These are phyloP conservation scores for Coregonus sp. DNA, from an alignment of 2,797 vertebrate species.

Conservation along the genomic window DNA sequence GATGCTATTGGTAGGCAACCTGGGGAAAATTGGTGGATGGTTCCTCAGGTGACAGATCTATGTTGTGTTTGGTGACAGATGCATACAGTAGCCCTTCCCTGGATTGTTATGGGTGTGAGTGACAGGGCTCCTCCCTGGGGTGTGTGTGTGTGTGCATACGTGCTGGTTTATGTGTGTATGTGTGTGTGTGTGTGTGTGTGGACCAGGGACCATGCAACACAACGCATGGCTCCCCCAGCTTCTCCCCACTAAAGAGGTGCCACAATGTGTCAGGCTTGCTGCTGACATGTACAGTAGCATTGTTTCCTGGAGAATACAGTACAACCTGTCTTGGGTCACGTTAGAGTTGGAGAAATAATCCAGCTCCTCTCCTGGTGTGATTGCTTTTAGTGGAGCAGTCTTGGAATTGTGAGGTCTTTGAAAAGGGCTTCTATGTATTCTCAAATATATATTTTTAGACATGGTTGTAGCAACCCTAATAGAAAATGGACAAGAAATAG, in stretches of 20 bases:
- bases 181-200: too few species aligned
- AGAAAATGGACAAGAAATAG: not conserved
- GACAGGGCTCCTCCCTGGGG: constrained; percentile 13
- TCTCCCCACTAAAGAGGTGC: not conserved
- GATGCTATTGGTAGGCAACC: not conserved
- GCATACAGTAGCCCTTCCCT: not conserved
- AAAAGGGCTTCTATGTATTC: not conserved
- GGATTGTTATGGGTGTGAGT: constrained; percentile 22
- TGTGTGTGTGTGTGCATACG: not conserved
- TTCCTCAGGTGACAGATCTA: not conserved
- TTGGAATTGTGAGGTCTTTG: not conserved
- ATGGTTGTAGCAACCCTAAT: not conserved
- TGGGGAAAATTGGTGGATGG: not conserved
- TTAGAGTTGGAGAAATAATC: not conserved
- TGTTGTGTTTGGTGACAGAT: not conserved
- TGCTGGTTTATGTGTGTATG: too few species aligned
- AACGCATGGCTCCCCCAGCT: not conserved
- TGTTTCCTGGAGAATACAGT: not conserved
- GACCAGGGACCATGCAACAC: not conserved
- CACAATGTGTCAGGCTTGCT: not conserved
- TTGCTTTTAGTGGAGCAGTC: not conserved
- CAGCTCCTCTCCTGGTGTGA: not conserved
- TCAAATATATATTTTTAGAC: not conserved
- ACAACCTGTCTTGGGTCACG: not conserved
- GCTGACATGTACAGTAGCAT: not conserved